Conservation (phyloP, 2,113 vertebrate genomes). For the Misgurnus anguillicaudatus region DNA sequence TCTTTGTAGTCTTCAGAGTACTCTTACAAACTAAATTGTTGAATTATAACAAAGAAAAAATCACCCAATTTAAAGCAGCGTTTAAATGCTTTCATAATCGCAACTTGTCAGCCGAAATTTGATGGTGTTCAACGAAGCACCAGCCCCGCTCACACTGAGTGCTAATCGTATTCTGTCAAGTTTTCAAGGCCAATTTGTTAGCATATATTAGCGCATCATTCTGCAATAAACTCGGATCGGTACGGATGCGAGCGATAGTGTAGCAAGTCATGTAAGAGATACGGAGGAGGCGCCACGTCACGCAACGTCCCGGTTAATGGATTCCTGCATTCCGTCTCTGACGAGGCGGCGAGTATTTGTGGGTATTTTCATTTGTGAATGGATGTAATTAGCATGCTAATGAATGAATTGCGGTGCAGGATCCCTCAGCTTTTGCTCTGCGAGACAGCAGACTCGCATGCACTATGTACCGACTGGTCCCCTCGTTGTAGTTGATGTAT, state of each 20-base stretch:
- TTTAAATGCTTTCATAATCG: slow-evolving; percentile 43
- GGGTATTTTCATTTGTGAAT: slow-evolving; percentile 56
- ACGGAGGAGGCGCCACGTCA: slow-evolving; percentile 27
- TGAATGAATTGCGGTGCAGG: slow-evolving; percentile 51
- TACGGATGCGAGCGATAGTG: slow-evolving; percentile 39
- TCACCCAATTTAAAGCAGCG: slow-evolving; percentile 8
- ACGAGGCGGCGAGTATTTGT: slow-evolving; percentile 47
- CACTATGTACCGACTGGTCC: slow-evolving; percentile 33
- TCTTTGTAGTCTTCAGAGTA: background rate
- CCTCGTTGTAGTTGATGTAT: slow-evolving; percentile 54
- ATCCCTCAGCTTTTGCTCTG: slow-evolving; percentile 46
- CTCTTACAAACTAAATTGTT: background rate
- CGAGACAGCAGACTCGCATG: slow-evolving; percentile 15
- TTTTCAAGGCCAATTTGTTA: slow-evolving; percentile 37
- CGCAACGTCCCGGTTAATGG: slow-evolving; percentile 26
- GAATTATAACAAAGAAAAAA: slow-evolving; percentile 10
- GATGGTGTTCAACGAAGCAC: slow-evolving; percentile 38
- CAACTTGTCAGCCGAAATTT: slow-evolving; percentile 38
- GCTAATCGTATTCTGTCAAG: slow-evolving; percentile 47
- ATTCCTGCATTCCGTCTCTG: slow-evolving; percentile 35
- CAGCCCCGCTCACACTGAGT: slow-evolving; percentile 35
- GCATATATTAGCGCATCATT: slow-evolving; percentile 45
- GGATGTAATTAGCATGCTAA: slow-evolving; percentile 57
- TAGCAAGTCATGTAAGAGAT: slow-evolving; percentile 33
- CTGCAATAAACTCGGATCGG: slow-evolving; percentile 17